These are phyloP conservation scores for Drosophila helvetica DNA, from an alignment of 2,888 invertebrate genomes.

Conservation along the genomic window DNA sequence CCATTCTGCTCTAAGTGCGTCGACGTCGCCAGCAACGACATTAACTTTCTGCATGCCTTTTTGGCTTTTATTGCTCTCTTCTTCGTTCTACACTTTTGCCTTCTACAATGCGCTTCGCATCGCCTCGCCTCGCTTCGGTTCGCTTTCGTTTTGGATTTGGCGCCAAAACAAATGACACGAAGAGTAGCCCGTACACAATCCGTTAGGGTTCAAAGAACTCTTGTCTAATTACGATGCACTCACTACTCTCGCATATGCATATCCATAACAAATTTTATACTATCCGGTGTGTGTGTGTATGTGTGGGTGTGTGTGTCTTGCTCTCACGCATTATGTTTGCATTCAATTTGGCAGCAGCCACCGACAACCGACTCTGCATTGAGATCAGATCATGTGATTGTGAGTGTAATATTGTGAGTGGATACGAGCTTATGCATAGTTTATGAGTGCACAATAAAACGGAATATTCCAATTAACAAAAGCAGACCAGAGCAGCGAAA, in stretches of 20 bases:
- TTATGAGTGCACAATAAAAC: slow-evolving; percentile 38
- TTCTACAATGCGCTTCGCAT: not conserved
- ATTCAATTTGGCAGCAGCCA: slow-evolving; percentile 61
- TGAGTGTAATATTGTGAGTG: slow-evolving; percentile 13
- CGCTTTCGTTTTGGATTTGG: slow-evolving; percentile 64
- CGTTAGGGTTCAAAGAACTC: slow-evolving; percentile 78
- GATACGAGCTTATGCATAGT: slow-evolving; percentile 3
- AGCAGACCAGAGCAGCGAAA: slow-evolving; percentile 27
- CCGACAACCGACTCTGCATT: slow-evolving; percentile 55
- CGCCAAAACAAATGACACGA: slow-evolving; percentile 64
- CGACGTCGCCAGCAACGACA: slow-evolving; percentile 31
- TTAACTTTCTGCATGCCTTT: slow-evolving; percentile 51
- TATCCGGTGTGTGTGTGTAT: slow-evolving; percentile 6
- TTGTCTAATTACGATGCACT: slow-evolving; percentile 68
- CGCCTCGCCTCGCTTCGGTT: slow-evolving; percentile 19
- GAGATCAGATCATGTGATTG: slow-evolving; percentile 52
- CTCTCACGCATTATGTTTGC: slow-evolving; percentile 31
- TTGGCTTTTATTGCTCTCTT: slow-evolving; percentile 48
- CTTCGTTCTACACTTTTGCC: slow-evolving; percentile 56
- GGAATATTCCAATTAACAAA: slow-evolving; percentile 61
- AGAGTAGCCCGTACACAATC: slow-evolving; percentile 26
- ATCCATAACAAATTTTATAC: slow-evolving; percentile 56
- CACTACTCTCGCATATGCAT: slow-evolving; percentile 26
- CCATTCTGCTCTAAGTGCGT: slow-evolving; percentile 7
- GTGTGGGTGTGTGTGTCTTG: slow-evolving; percentile 4